Evolutionary conservation across 2,797 vertebrate genomes (phyloP), one percentile per base, ranked within the genome.

Genomic region (Rhabdophis nuchalis): DNA sequence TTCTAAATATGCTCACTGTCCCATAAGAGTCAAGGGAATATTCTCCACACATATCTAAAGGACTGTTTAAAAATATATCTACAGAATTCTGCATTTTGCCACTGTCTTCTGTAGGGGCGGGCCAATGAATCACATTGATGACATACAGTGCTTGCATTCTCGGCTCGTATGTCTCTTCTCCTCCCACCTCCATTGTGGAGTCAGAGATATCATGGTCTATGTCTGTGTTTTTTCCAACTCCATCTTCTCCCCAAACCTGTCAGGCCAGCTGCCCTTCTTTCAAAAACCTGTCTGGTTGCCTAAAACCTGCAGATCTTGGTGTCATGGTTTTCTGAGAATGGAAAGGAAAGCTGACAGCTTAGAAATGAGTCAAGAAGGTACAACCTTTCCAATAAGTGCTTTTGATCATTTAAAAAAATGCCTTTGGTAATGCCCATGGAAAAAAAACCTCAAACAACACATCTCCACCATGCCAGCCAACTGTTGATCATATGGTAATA

Each of bases 181-280:
- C 56, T 23, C 41, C 77, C 25, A 10, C 5, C 46, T 36, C 16
- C 64, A 72, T 72, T 72, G 25, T 60, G 36, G 46, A 91, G 54
- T 87, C 54, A 91, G 64, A 87, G 32, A 61, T 32, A 89, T 87
- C 89, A 82, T 7, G 52, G 36, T 82, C 41, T 60, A 16, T 29
- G 50, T 29, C n/a, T 60, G 61, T 58, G 29, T 32, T 87, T 46
- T 87, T 86, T n/a, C 54, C 54, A 27, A 36, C 61, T 58, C 16
- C 23, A n/a, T 32, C 29, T 86, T 86, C 60, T 89, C 46, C 85
- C 85, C 61, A 91, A 91, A 93, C 93, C 90, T 93, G 92, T 91
- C 61, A 9, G n/a, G 50, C 92, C 46, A 89, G 87, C 82, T 82
- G 54, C 25, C n/a, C n/a, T 87, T 82, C 54, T 36, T n/a, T 16